phyloP scores from a whole-genome alignment of 1,140 invertebrate species.

The Drosophila saltans region DNA sequence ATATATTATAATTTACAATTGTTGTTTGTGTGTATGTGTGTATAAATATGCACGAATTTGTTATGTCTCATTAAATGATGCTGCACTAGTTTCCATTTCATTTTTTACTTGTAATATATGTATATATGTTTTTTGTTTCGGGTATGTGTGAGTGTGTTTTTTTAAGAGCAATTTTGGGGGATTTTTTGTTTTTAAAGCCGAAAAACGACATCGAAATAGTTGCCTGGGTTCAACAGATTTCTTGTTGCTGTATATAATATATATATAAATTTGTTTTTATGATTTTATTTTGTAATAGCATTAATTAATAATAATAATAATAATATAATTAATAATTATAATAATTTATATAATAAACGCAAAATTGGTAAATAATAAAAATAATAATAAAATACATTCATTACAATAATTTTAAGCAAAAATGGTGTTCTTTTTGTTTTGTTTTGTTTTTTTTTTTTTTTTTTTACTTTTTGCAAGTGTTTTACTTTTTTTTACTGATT shows the following conservation, averaged over 20 bases:
- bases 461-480: conserved; percentile 37
- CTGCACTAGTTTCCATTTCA: conserved; percentile 65
- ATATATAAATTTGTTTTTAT: conserved; percentile 64
- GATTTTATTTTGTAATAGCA: conserved; percentile 64
- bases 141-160: conserved; percentile 49
- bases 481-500: conserved; percentile 57
- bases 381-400: conserved; percentile 79
- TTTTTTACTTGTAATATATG: conserved; percentile 42
- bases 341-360: conserved; percentile 82
- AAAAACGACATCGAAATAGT: conserved; percentile 39
- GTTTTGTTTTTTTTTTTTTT: conserved; percentile 56
- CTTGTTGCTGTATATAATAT: conserved; percentile 49
- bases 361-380: conserved; percentile 82
- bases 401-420: conserved; percentile 59
- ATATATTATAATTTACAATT: conserved; percentile 72
- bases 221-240: conserved; percentile 49
- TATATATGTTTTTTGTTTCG: conserved; percentile 50
- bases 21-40: conserved; percentile 48
- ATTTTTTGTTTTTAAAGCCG: conserved; percentile 30
- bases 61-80: conserved; percentile 64
- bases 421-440: conserved; percentile 58
- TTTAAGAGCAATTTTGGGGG: conserved; percentile 61
- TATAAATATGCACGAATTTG: conserved; percentile 62
- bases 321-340: conserved; percentile 82
- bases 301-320: conserved; percentile 80